Evolutionary conservation across 2,888 invertebrate genomes (phyloP).

Genomic region (Drosophila trichaetosa): DNA sequence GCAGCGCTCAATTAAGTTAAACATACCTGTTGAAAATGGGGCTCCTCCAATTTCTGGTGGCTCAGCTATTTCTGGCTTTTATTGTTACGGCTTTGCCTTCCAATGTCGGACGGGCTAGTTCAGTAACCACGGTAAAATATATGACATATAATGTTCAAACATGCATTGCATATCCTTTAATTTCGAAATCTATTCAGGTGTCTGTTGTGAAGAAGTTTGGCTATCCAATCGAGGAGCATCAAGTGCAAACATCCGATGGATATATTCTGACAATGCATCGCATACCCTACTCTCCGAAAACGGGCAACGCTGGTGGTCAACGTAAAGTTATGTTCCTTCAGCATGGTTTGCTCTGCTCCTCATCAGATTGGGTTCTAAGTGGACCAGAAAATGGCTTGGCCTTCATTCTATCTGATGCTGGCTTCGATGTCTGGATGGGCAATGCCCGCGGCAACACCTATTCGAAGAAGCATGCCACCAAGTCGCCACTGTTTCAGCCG

Average conservation of each 20-base stretch:
- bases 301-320: conserved; percentile 29
- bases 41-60: conserved; percentile 36
- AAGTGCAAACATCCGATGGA: conserved; percentile 85
- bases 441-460: conserved; percentile 81
- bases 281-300: conserved; percentile 73
- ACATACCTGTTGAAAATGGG: conserved; percentile 42
- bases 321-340: conserved; percentile 74
- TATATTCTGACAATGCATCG: conserved; percentile 80
- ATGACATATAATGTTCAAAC: not conserved
- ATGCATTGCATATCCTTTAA: not conserved
- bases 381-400: conserved; percentile 72
- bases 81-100: conserved; percentile 51
- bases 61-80: conserved; percentile 37
- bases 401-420: conserved; percentile 73
- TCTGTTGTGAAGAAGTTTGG: conserved; percentile 57
- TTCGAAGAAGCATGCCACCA: conserved; percentile 69
- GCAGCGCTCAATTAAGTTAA: conserved; percentile 11
- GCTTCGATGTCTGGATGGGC: conserved; percentile 81
- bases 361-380: conserved; percentile 77
- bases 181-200: conserved; percentile 24
- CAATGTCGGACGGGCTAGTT: conserved; percentile 50
- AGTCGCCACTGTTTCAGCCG: conserved; percentile 53
- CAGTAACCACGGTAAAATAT: conserved; percentile 69
- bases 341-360: conserved; percentile 80
- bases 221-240: conserved; percentile 86